Conservation (phyloP, 1,140 invertebrate genomes). For the Monomorium pharaonis region DNA sequence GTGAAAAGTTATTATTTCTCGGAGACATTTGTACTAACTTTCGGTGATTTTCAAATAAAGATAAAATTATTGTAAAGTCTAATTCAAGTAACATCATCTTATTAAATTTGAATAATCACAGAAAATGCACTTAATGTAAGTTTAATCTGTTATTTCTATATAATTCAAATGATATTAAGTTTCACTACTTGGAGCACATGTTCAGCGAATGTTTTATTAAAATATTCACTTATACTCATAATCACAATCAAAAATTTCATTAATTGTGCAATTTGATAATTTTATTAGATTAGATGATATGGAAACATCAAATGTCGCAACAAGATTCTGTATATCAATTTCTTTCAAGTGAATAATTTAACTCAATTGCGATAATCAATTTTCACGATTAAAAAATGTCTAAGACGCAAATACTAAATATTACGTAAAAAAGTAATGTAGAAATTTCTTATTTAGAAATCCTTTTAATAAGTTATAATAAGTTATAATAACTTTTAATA, state of each 20-base stretch:
- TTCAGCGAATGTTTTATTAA: not conserved
- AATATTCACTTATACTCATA: slow-evolving; percentile 26
- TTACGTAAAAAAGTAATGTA: not conserved
- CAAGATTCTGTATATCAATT: not conserved
- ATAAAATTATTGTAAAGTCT: not conserved
- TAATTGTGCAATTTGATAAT: slow-evolving; percentile 10
- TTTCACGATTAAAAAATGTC: not conserved
- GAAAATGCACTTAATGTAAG: not conserved
- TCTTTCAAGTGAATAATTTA: not conserved
- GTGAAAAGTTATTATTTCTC: not conserved
- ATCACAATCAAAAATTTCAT: slow-evolving; percentile 23
- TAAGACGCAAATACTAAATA: not conserved
- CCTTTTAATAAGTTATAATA: not conserved
- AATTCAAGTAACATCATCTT: not conserved
- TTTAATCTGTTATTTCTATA: not conserved
- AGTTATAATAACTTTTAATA: too few relatives aligned
- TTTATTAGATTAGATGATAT: not conserved
- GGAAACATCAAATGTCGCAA: not conserved
- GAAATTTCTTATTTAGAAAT: not conserved
- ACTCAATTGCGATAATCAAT: not conserved
- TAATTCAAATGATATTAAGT: slow-evolving; percentile 1
- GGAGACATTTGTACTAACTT: not conserved
- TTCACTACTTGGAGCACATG: not conserved
- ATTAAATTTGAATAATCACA: not conserved
- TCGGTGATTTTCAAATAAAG: not conserved